Evolutionary conservation across 2,888 invertebrate species (phyloP), one percentile per base, ranked within the genome.

Genomic region (Morinoia aosen): DNA sequence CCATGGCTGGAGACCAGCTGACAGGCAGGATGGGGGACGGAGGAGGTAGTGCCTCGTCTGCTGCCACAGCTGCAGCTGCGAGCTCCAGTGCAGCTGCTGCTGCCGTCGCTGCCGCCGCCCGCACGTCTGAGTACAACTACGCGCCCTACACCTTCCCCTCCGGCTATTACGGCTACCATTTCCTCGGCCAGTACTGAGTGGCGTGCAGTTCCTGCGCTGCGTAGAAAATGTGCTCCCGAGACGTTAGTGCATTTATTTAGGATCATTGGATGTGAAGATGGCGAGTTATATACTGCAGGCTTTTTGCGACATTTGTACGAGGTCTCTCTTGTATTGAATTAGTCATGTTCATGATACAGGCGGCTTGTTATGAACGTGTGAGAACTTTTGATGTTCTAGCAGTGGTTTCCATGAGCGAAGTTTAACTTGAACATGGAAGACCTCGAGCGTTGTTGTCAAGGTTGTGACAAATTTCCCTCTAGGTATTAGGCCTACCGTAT

Each of bases 111-210:
- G 95, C 95, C 14, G 94, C 95, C n/a, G 94, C 95, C 19, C 94
- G 95, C 58, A 95, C 95, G 39, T 76, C 96, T 8, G 96, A 96
- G 88, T 96, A 96, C 58, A 96, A 96, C 94, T 96, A 96, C 95
- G 95, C 96, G 19, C 96, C 96, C 25, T 96, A 96, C 95, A 96
- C 96, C 14, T 96, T 96, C 95, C 96, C 96, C 56, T 95, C 96
- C 33, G 91, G 96, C 58, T 96, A 96, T 58, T 96, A 96, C 95
- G 96, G 96, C 16, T 96, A 96, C 95, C 96, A 96, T 90, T 96
- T 96, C 94, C 95, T 96, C 40, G 96, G 96, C 16, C 96, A 96
- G 95, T 96, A 96, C 88, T 96, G 58, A 96, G 61, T 39, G 48
- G 12, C 91, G n/a, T 16, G 19, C 57, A n/a, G 56, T 19, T 19